Evolutionary conservation across 2,888 invertebrate genomes (phyloP).

Genomic region (Schizaphis graminum): DNA sequence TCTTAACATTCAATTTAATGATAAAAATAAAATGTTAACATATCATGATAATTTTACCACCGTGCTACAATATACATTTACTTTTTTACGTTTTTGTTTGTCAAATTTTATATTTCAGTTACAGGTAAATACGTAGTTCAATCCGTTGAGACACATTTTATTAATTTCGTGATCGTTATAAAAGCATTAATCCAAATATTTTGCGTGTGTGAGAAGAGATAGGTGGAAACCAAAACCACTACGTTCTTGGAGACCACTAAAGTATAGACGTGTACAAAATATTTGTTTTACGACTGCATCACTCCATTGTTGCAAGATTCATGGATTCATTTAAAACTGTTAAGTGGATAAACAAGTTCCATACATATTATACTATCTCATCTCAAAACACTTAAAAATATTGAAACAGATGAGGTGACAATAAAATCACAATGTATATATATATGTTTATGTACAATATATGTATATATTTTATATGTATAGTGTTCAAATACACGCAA

Average conservation of each 20-base stretch:
- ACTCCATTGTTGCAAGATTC: not conserved
- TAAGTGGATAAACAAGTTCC: not conserved
- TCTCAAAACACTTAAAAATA: not conserved
- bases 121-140: not conserved
- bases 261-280: not conserved
- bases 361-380: not conserved
- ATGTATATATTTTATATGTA: not conserved
- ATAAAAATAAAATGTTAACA: not conserved
- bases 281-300: not conserved
- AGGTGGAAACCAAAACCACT: not conserved
- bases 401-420: conserved; percentile 8
- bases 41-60: not conserved
- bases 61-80: not conserved
- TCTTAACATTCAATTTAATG: not conserved
- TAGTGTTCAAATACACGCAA: not conserved
- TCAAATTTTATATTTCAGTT: not conserved
- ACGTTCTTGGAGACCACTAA: not conserved
- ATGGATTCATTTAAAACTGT: not conserved
- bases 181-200: not conserved
- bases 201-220: not conserved
- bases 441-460: not conserved
- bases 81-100: not conserved
- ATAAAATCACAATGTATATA: not conserved
- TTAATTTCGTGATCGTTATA: not conserved
- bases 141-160: not conserved